Conservation (phyloP, 2,797 vertebrate genomes). For the Mormyrops attenuatus region DNA sequence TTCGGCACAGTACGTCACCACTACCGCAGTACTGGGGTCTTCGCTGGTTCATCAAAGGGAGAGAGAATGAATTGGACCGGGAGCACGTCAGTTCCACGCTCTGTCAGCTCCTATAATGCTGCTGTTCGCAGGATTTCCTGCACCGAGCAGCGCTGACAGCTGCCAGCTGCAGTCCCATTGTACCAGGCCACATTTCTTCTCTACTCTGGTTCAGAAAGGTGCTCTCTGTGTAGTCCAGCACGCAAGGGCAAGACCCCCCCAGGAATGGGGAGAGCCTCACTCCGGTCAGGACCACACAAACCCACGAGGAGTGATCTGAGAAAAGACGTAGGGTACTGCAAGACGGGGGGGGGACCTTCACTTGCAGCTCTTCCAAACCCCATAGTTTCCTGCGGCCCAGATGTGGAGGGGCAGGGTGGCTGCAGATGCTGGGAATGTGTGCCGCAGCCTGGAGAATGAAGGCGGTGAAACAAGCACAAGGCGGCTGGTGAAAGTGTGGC, state of each 20-base stretch:
- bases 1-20: not conserved
- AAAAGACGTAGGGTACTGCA: not conserved
- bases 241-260: slow-evolving; percentile 38
- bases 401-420: not conserved
- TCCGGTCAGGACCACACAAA: not conserved
- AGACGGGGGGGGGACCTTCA: not conserved
- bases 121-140: not conserved
- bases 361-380: not conserved
- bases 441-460: not conserved
- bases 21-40: not conserved
- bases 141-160: not conserved
- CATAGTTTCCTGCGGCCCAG: not conserved
- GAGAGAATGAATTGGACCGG: slow-evolving; percentile 28
- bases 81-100: not conserved
- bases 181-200: not conserved
- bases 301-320: not conserved
- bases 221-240: slow-evolving; percentile 46
- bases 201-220: not conserved
- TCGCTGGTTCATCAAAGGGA: slow-evolving; percentile 39
- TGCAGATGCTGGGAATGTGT: not conserved
- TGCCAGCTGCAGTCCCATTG: not conserved
- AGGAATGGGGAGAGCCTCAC: not conserved
- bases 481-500: not conserved
- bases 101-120: not conserved
- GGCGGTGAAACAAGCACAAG: not conserved